These are phyloP conservation scores for Syngnathus rostellatus DNA, from an alignment of 2,797 vertebrate species.

Conservation along the genomic window DNA sequence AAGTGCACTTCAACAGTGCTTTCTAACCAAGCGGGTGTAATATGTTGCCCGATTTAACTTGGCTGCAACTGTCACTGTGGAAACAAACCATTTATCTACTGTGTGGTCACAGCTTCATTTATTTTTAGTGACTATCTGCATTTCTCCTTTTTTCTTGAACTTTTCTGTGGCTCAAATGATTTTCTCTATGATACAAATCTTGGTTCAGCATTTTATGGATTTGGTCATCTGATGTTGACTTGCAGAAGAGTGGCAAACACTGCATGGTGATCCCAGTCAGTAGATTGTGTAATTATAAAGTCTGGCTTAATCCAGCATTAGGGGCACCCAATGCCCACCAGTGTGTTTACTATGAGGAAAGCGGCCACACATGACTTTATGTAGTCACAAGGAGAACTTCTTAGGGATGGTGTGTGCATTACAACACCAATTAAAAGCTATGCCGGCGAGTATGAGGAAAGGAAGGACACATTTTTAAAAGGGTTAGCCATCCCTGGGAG, in stretches of 20 bases:
- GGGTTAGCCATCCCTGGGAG: slow-evolving; percentile 13
- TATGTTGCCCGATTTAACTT: no score
- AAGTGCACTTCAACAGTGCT: no score
- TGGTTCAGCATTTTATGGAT: not conserved
- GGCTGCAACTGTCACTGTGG: no score
- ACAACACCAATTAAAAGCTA: slow-evolving; percentile 35
- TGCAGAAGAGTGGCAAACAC: slow-evolving; percentile 19
- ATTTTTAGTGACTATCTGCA: not conserved
- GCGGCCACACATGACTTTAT: slow-evolving; percentile 44
- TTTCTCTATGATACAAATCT: not conserved
- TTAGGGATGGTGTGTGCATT: slow-evolving; percentile 21
- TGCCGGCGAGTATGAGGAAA: slow-evolving; percentile 15
- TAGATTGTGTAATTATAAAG: slow-evolving; percentile 61
- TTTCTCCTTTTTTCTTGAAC: not conserved
- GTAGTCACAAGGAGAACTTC: slow-evolving; percentile 27
- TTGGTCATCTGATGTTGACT: slow-evolving; percentile 7
- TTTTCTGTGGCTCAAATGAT: not conserved
- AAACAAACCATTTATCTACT: no score
- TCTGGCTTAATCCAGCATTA: slow-evolving; percentile 55
- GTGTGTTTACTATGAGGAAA: slow-evolving; percentile 49
- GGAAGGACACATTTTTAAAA: slow-evolving; percentile 23
- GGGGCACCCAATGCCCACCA: slow-evolving; percentile 46
- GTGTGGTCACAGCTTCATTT: not conserved
- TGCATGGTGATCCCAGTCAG: slow-evolving; percentile 35
- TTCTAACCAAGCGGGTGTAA: no score